Evolutionary conservation across 1,140 invertebrate genomes (phyloP).

Genomic region (Protaetia brevitarsis): DNA sequence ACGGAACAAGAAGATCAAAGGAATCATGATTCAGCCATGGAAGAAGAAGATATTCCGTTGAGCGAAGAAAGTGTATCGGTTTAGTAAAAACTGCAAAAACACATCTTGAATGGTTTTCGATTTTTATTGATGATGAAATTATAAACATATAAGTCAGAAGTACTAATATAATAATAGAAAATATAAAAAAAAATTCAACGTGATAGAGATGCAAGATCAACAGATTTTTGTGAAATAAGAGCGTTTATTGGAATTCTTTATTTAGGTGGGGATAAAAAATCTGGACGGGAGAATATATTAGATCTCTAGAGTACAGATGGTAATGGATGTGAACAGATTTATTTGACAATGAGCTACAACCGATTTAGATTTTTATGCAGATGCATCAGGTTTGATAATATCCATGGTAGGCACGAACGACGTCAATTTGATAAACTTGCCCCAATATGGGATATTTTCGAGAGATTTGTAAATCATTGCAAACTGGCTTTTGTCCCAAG

Average conservation of each 20-base stretch:
- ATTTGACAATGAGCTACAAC: conserved; percentile 1
- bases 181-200: no score
- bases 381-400: conserved; percentile 17
- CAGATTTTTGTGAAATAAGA: background rate
- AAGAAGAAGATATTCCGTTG: no score
- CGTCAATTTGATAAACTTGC: conserved; percentile 28
- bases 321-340: background rate
- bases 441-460: conserved; percentile 28
- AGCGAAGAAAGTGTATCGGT: no score
- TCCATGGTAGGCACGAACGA: background rate
- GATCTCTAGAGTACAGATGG: background rate
- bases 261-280: background rate
- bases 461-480: background rate
- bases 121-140: no score
- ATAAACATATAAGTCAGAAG: no score
- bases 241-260: background rate
- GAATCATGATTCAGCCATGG: no score
- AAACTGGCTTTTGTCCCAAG: background rate
- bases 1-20: no score
- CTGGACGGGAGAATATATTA: background rate
- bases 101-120: no score
- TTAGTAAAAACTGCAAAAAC: no score
- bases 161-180: no score
- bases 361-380: conserved; percentile 9
- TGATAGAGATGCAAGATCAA: background rate